These are phyloP conservation scores for Patella depressa DNA, from an alignment of 2,888 invertebrate genomes.

Conservation along the genomic window DNA sequence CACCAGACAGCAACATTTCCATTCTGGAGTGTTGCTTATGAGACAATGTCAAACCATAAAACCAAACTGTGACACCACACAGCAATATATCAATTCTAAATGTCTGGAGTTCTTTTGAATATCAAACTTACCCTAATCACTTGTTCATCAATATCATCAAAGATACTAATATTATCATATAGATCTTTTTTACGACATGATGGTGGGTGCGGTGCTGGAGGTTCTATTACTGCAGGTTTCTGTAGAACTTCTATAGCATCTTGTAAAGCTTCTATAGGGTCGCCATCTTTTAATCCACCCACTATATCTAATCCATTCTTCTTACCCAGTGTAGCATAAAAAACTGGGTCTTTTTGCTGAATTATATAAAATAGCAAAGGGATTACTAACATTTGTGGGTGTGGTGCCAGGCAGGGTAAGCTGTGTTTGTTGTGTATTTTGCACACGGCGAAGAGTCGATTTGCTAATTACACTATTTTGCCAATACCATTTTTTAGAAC, in stretches of 20 bases:
- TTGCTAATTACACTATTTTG: too few relatives aligned
- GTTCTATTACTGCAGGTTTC: conserved; percentile 48
- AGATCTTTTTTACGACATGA: conserved; percentile 65
- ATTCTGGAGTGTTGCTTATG: too few relatives aligned
- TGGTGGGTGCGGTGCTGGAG: conserved; percentile 62
- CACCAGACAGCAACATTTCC: too few relatives aligned
- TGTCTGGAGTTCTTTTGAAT: too few relatives aligned
- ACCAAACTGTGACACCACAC: too few relatives aligned
- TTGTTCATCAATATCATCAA: conserved; percentile 67
- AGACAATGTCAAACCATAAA: too few relatives aligned
- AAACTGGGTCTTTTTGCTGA: conserved; percentile 6
- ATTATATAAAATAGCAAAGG: background rate
- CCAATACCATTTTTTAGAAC: too few relatives aligned
- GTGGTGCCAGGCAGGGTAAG: too few relatives aligned
- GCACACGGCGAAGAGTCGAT: too few relatives aligned
- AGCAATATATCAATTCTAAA: too few relatives aligned
- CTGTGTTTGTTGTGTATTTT: too few relatives aligned
- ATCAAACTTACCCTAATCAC: conserved; percentile 61
- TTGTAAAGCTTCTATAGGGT: conserved; percentile 43
- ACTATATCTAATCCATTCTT: conserved; percentile 1
- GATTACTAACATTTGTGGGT: too few relatives aligned
- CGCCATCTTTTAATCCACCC: conserved; percentile 2
- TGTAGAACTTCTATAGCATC: conserved; percentile 64
- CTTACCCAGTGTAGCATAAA: background rate
- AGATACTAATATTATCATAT: conserved; percentile 63